Base-by-base conservation (phyloP, 2,797 vertebrate species). In the Sylvilagus floridanus region DNA sequence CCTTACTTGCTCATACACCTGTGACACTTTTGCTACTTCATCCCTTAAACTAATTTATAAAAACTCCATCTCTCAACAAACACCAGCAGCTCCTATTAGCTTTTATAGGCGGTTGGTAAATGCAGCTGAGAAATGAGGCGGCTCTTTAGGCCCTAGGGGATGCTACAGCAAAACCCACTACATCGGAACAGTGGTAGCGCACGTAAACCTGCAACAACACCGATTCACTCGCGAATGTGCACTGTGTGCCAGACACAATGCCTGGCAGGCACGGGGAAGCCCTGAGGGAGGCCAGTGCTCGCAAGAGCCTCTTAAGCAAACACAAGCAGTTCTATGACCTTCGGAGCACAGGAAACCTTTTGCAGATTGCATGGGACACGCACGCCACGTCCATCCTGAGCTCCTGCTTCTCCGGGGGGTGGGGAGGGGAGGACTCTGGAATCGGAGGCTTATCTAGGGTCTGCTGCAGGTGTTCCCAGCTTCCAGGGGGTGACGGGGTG, bases 71-170 rank as follows among this genome's bases (percentile, higher is more conserved):
- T 93, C 60, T 85, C 71, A 78, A 28, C 32, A 52, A 12, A 37
- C 30, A 85, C 32, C 52, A 85, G 54, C 21, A 90, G 75, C 63
- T 92, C 35, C 32, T 84, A n/a, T 30, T 60, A 60, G 28, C 32
- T 90, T 93, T 79, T 88, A 26, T 37, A 65, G 30, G 28, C 63
- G 52, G 75, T 3, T 78, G 84, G 71, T 73, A 83, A 93, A 71
- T 42, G 50, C 14, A 17, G 8, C 57, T 65, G 57, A 84, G 78
- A 84, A 79, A 71, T 37, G 28, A 69, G n/a, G 77, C 21, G 72
- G 35, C 9, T 72, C 87, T 92, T 50, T n/a, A 87, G 60, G 88
- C 21, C 35, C 66, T 35, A 42, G 52, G 68, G 50, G 71, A 63
- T 35, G 62, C 28, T 37, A 50, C 37, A 86, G 50, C 22, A 50